A percentile compares a stretch with the other conserved stretches of the same genome.
Conservation (phyloP, 2,797 vertebrate genomes). For the Manis pentadactyla region DNA sequence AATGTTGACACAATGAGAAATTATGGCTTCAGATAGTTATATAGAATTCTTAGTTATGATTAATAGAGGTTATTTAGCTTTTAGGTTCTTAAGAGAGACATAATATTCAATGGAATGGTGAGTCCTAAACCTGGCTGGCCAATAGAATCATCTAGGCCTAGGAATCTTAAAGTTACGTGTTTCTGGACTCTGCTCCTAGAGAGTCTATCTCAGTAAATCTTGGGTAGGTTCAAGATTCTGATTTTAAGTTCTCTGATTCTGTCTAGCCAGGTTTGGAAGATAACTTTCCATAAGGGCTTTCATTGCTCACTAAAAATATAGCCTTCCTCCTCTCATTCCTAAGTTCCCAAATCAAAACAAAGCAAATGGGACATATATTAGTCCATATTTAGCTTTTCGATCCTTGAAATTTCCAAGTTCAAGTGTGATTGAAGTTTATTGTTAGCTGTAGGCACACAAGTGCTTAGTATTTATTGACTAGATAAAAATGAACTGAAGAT, state of each 20-base stretch:
- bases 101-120: background rate
- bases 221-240: background rate
- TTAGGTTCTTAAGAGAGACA: constrained; percentile 14
- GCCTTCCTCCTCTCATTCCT: background rate
- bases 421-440: constrained; percentile 33
- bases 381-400: constrained; percentile 21
- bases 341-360: background rate
- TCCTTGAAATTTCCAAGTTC: constrained; percentile 34
- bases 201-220: background rate
- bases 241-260: constrained; percentile 4
- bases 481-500: background rate
- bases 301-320: background rate
- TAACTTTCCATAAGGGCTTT: background rate
- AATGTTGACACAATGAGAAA: constrained; percentile 12
- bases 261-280: background rate
- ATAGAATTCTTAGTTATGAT: constrained; percentile 16
- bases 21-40: constrained; percentile 19
- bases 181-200: background rate
- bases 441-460: background rate
- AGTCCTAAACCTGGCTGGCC: background rate
- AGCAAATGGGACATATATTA: background rate
- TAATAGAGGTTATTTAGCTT: constrained; percentile 21
- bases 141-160: background rate
- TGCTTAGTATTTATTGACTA: background rate
- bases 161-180: background rate